Percentiles rank a stretch among this genome's conserved stretches.
Evolutionary conservation across 2,888 invertebrate genomes (phyloP).

Genomic region (Tenthredo scrophulariae): DNA sequence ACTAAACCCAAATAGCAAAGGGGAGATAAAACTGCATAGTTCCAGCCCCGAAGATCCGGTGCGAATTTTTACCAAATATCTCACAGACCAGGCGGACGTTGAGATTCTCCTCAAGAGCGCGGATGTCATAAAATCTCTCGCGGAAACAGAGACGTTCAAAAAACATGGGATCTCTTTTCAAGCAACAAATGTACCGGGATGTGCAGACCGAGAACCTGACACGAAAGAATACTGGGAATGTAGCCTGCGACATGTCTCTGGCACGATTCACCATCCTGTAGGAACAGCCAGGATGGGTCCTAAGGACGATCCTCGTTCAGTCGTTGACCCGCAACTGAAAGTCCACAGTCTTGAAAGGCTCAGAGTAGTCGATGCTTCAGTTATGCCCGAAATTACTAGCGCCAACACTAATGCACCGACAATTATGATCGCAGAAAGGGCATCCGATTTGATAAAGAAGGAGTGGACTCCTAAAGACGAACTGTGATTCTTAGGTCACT

Average conservation of each 20-base stretch:
- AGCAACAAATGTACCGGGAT: slow-evolving; percentile 66
- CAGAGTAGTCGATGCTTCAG: slow-evolving; percentile 84
- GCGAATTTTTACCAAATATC: slow-evolving; percentile 80
- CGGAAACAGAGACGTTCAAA: slow-evolving; percentile 66
- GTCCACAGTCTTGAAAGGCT: slow-evolving; percentile 80
- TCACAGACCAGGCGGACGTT: slow-evolving; percentile 78
- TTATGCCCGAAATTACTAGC: slow-evolving; percentile 83
- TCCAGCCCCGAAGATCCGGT: slow-evolving; percentile 79
- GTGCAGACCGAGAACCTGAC: slow-evolving; percentile 62
- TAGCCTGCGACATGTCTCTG: slow-evolving; percentile 79
- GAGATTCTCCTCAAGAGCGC: slow-evolving; percentile 70
- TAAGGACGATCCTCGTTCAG: slow-evolving; percentile 76
- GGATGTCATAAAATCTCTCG: slow-evolving; percentile 65
- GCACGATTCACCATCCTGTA: slow-evolving; percentile 82
- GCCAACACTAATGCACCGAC: slow-evolving; percentile 83
- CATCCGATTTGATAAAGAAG: slow-evolving; percentile 83
- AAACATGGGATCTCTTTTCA: slow-evolving; percentile 61
- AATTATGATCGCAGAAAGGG: slow-evolving; percentile 85
- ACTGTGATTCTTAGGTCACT: slow-evolving; percentile 56
- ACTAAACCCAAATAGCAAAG: slow-evolving; percentile 79
- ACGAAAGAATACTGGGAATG: slow-evolving; percentile 79
- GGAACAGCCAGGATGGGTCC: slow-evolving; percentile 84
- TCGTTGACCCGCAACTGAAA: slow-evolving; percentile 81
- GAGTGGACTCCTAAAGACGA: slow-evolving; percentile 78
- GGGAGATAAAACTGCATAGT: slow-evolving; percentile 78